phyloP scores from a whole-genome alignment of 2,888 invertebrate species.

The Leucophenga maculata region DNA sequence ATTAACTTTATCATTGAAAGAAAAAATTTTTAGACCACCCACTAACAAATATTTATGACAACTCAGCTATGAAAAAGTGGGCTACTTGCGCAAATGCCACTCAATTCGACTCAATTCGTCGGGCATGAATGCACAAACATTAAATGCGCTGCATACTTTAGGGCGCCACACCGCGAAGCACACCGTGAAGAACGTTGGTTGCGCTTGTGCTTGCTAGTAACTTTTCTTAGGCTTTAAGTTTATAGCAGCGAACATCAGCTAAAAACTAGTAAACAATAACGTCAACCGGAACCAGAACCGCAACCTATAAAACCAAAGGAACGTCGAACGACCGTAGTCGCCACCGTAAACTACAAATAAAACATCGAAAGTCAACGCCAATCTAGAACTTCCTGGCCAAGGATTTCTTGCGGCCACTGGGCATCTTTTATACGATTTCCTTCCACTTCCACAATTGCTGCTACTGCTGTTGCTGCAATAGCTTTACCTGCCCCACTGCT shows the following conservation, averaged over 20 bases:
- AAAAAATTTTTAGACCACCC: slow-evolving; percentile 39
- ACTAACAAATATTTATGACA: slow-evolving; percentile 60
- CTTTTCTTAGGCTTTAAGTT: slow-evolving; percentile 45
- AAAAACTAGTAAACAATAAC: slow-evolving; percentile 34
- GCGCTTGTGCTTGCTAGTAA: slow-evolving; percentile 5
- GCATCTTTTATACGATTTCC: slow-evolving; percentile 50
- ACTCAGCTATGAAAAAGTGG: too few relatives aligned
- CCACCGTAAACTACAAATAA: not conserved
- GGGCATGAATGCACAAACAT: slow-evolving; percentile 28
- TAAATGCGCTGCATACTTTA: slow-evolving; percentile 54
- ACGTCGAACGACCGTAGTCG: slow-evolving; percentile 36
- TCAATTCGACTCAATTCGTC: not conserved
- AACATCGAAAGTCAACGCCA: slow-evolving; percentile 2
- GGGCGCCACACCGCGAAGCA: slow-evolving; percentile 38
- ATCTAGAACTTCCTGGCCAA: slow-evolving; percentile 51
- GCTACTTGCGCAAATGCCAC: too few relatives aligned
- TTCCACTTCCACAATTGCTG: not conserved
- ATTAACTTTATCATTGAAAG: too few relatives aligned
- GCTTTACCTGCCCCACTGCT: slow-evolving; percentile 22
- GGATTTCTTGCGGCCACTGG: slow-evolving; percentile 47
- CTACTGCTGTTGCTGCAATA: not conserved
- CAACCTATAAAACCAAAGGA: slow-evolving; percentile 17
- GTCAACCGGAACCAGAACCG: slow-evolving; percentile 45
- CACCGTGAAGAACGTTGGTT: not conserved
- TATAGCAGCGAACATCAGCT: slow-evolving; percentile 7